These are phyloP conservation scores for Epiperipatus broadwayi DNA, from an alignment of 2,888 invertebrate species.

Conservation along the genomic window DNA sequence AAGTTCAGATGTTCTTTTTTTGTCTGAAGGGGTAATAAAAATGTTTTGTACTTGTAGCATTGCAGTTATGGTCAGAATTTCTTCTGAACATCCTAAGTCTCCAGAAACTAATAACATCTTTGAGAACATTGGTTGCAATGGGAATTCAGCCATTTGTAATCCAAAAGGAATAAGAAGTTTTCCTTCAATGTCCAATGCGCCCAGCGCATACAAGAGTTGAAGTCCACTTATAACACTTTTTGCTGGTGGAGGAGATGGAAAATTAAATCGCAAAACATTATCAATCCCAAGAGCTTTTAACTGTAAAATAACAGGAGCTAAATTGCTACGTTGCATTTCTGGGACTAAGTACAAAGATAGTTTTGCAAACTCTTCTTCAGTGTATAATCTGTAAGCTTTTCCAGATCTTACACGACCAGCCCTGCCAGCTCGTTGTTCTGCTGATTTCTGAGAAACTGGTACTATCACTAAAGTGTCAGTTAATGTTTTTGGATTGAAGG, in stretches of 20 bases:
- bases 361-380: constrained; percentile 51
- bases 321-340: constrained; percentile 74
- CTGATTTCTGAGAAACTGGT: constrained; percentile 67
- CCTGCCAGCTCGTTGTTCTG: constrained; percentile 74
- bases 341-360: constrained; percentile 56
- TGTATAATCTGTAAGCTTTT: constrained; percentile 55
- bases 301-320: constrained; percentile 64
- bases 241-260: constrained; percentile 79
- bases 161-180: constrained; percentile 58
- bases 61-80: constrained; percentile 67
- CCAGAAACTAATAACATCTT: constrained; percentile 62
- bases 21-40: constrained; percentile 50
- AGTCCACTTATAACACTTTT: constrained; percentile 61
- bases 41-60: constrained; percentile 88
- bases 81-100: constrained; percentile 74
- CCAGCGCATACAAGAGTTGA: constrained; percentile 66
- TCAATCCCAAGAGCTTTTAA: constrained; percentile 83
- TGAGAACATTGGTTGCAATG: constrained; percentile 63
- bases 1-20: constrained; percentile 33
- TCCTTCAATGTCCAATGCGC: constrained; percentile 54
- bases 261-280: constrained; percentile 72
- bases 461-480: constrained; percentile 64
- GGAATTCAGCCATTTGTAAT: constrained; percentile 70
- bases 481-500: constrained; percentile 62
- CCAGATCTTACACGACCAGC: constrained; percentile 69